Conservation (phyloP, 2,797 vertebrate species). For the Tangara arthus region DNA sequence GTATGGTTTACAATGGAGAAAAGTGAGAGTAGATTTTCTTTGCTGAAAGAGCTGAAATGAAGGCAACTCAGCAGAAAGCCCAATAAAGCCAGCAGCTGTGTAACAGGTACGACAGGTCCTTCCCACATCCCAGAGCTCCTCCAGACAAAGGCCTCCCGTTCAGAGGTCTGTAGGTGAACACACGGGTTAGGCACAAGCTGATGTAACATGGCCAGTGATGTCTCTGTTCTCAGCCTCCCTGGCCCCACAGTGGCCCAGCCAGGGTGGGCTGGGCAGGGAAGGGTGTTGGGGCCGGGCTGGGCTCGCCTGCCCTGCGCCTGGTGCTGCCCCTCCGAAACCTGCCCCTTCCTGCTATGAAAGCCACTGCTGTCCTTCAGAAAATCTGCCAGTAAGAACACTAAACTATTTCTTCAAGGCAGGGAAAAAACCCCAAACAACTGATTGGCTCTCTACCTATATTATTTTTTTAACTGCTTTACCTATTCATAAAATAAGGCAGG, state of each 20-base stretch:
- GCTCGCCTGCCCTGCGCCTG: accelerated
- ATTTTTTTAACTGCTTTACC: not conserved
- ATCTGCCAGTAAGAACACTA: not conserved
- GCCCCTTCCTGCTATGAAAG: accelerated
- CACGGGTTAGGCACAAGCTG: not conserved
- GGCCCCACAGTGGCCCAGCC: accelerated
- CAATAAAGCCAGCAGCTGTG: not conserved
- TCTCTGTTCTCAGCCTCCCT: not conserved
- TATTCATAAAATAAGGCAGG: not conserved
- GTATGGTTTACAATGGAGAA: not conserved
- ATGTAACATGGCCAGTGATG: accelerated
- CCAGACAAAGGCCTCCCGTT: accelerated
- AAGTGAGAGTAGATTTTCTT: not conserved
- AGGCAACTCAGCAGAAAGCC: not conserved
- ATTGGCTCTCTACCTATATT: not conserved
- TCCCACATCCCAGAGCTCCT: not conserved
- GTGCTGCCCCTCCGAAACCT: not conserved
- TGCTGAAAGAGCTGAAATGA: not conserved
- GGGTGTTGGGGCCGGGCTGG: accelerated
- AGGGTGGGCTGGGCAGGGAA: accelerated
- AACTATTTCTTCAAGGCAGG: not conserved
- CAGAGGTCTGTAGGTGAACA: not conserved
- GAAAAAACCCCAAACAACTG: accelerated
- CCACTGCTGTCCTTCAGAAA: not conserved
- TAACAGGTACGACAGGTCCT: not conserved